Evolutionary conservation across 2,797 vertebrate species (phyloP), one percentile per base, ranked within the genome.

Genomic region (Eulemur coronatus): DNA sequence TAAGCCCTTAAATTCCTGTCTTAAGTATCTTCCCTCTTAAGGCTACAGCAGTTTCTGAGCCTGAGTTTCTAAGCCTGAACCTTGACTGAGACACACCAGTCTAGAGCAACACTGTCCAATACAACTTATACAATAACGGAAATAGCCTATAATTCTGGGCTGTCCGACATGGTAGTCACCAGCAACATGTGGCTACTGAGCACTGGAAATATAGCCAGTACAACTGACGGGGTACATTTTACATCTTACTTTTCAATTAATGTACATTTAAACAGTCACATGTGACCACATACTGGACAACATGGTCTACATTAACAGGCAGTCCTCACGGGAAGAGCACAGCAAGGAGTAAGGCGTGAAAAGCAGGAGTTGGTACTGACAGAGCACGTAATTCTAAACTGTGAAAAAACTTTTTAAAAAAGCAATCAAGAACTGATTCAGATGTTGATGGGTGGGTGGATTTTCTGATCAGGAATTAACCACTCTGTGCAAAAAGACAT

Each of bases 381-480:
- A 57, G 78, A 48, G 22, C n/a, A 30, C 15, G n/a, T 52, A 9
- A 61, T 81, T 69, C 84, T 67, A 69, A 93, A 72, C 28, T 69
- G 35, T 33, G 14, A 22, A 63, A 14, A 38, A 85, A 80, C 17
- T 30, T 57, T 24, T 38, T 26, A 22, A 33, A 86, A 84, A 89
- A 46, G 59, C 46, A 72, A 63, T 70, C 48, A 59, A 94, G 70
- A 87, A 91, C 26, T 18, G 24, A 75, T 84, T 92, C 94, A 63
- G 52, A 93, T 41, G 5, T 55, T 92, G 90, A 69, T 30, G 22
- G 48, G 50, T 84, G 67, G 80, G 59, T 85, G 35, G 57, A 81
- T 65, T 96, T 93, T 93, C 57, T 73, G 59, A 95, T 96, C 70
- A 84, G 82, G 75, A 97, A 85, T 91, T 84, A 94, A 94, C 46